Conservation (phyloP, 2,888 invertebrate genomes). For the Nowickia ferox region DNA sequence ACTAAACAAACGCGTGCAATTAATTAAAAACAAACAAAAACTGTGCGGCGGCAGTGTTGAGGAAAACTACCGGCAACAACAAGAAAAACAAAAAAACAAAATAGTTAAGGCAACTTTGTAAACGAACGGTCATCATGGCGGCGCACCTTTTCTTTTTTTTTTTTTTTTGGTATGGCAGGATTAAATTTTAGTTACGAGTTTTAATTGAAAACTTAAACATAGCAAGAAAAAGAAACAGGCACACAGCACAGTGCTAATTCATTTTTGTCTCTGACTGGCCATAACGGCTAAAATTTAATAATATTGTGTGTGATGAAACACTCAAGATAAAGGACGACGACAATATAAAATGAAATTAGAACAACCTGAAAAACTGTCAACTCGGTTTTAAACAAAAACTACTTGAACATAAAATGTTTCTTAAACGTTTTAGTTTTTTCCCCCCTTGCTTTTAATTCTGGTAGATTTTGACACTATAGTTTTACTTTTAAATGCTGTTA, state of each 20-base stretch:
- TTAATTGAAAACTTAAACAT: not conserved
- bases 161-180: not conserved
- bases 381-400: conserved; percentile 48
- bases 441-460: not conserved
- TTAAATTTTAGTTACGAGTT: not conserved
- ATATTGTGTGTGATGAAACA: conserved; percentile 36
- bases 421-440: conserved; percentile 54
- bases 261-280: conserved; percentile 31
- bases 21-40: conserved; percentile 75
- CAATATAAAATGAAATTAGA: conserved; percentile 50
- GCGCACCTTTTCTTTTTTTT: conserved; percentile 29
- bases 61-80: conserved; percentile 28
- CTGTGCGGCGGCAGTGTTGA: conserved; percentile 48
- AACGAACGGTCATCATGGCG: conserved; percentile 22
- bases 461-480: conserved; percentile 49
- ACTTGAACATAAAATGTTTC: conserved; percentile 58
- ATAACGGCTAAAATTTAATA: conserved; percentile 58
- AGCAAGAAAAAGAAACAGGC: not conserved
- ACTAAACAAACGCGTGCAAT: conserved; percentile 73
- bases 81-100: not conserved
- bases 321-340: conserved; percentile 42
- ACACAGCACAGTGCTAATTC: conserved; percentile 7
- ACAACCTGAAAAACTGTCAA: conserved; percentile 57
- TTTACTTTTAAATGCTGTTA: conserved; percentile 41
- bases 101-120: not conserved